Evolutionary conservation across 2,888 invertebrate genomes (phyloP).

Genomic region (Lasioglossum figueresi): DNA sequence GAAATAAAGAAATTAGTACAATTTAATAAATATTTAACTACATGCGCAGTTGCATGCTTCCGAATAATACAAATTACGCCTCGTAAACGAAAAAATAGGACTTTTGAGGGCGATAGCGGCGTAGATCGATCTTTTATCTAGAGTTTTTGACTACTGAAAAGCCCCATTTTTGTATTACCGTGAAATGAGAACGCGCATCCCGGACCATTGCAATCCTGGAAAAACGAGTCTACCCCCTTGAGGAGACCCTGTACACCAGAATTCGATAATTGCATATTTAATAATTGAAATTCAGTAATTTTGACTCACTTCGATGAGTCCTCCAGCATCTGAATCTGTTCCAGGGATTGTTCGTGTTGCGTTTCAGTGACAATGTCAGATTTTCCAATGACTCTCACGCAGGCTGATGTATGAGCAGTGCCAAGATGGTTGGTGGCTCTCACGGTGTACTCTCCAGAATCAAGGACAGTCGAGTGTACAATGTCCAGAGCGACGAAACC

Average conservation of each 20-base stretch:
- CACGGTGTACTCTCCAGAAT: constrained; percentile 97
- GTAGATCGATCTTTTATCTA: too few species aligned
- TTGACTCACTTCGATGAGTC: constrained; percentile 87
- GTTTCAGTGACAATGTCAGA: constrained; percentile 94
- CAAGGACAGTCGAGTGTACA: constrained; percentile 95
- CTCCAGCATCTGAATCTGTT: constrained; percentile 96
- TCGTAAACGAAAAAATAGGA: too few species aligned
- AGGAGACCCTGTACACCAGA: background rate
- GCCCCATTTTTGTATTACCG: too few species aligned
- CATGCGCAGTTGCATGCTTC: too few species aligned
- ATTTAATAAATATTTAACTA: too few species aligned
- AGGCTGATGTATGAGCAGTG: constrained; percentile 95
- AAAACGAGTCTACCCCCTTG: too few species aligned
- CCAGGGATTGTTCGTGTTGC: constrained; percentile 95
- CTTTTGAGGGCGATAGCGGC: too few species aligned
- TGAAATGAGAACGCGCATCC: too few species aligned
- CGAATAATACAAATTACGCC: too few species aligned
- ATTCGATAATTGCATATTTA: background rate
- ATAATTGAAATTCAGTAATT: background rate
- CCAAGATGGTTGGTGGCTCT: constrained; percentile 97
- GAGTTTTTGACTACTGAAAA: too few species aligned
- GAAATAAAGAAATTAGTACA: too few species aligned
- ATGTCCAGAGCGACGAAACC: constrained; percentile 99
- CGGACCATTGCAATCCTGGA: too few species aligned
- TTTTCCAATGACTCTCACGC: constrained; percentile 93